Evolutionary conservation across 2,888 invertebrate genomes (phyloP).

Genomic region (Thera britannica): DNA sequence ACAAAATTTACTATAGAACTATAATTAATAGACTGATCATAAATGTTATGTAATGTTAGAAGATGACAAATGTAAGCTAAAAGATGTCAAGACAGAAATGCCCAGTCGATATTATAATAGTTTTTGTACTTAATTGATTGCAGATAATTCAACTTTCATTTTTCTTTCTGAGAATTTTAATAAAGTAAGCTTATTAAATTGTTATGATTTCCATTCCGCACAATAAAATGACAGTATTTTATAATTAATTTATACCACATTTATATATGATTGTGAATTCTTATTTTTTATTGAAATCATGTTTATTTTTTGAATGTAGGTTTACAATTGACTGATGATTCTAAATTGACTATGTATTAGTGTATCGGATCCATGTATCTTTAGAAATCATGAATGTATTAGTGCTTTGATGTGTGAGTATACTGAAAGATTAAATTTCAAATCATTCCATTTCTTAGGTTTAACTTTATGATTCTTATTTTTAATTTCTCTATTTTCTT

Average conservation of each 20-base stretch:
- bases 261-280: slow-evolving; percentile 68
- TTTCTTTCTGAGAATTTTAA: slow-evolving; percentile 76
- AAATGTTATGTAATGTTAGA: slow-evolving; percentile 84
- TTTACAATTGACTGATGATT: slow-evolving; percentile 79
- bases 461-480: slow-evolving; percentile 62
- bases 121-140: slow-evolving; percentile 81
- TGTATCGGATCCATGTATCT: slow-evolving; percentile 66
- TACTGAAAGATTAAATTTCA: slow-evolving; percentile 77
- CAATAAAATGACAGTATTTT: slow-evolving; percentile 80
- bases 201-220: slow-evolving; percentile 60
- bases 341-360: slow-evolving; percentile 68
- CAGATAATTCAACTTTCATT: slow-evolving; percentile 75
- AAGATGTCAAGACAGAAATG: slow-evolving; percentile 73
- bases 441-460: slow-evolving; percentile 81
- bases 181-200: slow-evolving; percentile 56
- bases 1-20: slow-evolving; percentile 82
- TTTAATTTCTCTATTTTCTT: slow-evolving; percentile 72
- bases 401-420: slow-evolving; percentile 69
- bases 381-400: slow-evolving; percentile 71
- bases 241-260: slow-evolving; percentile 76
- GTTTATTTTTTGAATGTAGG: slow-evolving; percentile 74
- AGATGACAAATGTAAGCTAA: slow-evolving; percentile 81
- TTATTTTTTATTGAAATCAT: slow-evolving; percentile 70
- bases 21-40: slow-evolving; percentile 83
- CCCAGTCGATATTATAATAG: slow-evolving; percentile 50